Conservation (phyloP, 2,888 invertebrate genomes). For the Petrolisthes manimaculis region DNA sequence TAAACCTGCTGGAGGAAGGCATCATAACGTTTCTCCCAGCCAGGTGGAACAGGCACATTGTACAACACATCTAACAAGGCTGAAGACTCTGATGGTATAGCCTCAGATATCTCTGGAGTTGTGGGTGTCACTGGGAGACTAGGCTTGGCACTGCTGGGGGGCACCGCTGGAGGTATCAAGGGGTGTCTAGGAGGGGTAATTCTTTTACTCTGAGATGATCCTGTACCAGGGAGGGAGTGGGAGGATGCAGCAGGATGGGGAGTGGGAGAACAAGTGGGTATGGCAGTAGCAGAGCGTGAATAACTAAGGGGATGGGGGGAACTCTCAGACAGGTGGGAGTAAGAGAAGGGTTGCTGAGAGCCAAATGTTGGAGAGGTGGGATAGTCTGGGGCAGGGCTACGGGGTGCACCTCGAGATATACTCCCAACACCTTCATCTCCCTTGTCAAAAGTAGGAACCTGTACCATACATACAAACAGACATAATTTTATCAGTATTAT, state of each 20-base stretch:
- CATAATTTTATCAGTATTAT: not conserved
- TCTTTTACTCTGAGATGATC: not conserved
- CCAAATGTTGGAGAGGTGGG: constrained; percentile 33
- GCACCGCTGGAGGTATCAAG: constrained; percentile 34
- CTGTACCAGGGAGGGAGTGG: constrained; percentile 3
- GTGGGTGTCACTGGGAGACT: constrained; percentile 18
- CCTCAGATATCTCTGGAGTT: not conserved
- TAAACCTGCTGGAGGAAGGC: constrained; percentile 49
- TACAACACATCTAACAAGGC: constrained; percentile 47
- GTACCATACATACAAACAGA: constrained; percentile 2
- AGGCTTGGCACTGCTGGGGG: constrained; percentile 62
- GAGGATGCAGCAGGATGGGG: constrained; percentile 11
- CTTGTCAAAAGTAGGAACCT: constrained; percentile 30
- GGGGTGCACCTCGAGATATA: constrained; percentile 13
- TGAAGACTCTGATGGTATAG: not conserved
- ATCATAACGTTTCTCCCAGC: constrained; percentile 60
- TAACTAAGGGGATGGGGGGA: not conserved
- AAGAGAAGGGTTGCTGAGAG: constrained; percentile 40
- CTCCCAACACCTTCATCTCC: not conserved
- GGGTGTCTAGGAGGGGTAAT: not conserved
- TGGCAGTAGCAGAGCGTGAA: constrained; percentile 14
- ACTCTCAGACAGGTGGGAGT: constrained; percentile 14
- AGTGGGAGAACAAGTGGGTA: constrained; percentile 15
- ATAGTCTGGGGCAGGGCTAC: constrained; percentile 45
- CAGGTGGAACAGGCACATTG: constrained; percentile 43